Percentiles rank a stretch among this genome's conserved stretches.
These are phyloP conservation scores for Diorhabda sublineata DNA, from an alignment of 1,140 invertebrate species.

Conservation along the genomic window DNA sequence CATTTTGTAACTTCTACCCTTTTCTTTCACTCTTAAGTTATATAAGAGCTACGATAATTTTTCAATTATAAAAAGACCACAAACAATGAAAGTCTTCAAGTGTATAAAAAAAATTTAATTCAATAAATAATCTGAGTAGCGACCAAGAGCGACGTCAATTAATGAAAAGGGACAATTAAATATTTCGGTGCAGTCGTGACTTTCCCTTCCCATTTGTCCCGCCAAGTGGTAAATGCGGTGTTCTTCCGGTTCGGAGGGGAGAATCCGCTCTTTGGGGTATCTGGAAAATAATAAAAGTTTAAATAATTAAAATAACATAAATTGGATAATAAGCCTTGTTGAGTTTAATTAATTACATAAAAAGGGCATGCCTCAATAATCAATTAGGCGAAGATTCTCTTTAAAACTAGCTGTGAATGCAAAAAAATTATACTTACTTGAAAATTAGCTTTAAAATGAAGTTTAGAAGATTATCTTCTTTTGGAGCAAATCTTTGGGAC, in stretches of 20 bases:
- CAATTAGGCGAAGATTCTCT: too few species aligned
- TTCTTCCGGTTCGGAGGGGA: constrained; percentile 60
- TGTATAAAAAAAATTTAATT: background rate
- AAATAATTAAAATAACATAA: too few species aligned
- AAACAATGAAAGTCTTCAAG: too few species aligned
- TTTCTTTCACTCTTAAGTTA: too few species aligned
- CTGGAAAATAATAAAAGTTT: constrained; percentile 16
- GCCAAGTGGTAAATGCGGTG: constrained; percentile 64
- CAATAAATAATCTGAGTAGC: constrained; percentile 49
- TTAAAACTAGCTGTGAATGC: background rate
- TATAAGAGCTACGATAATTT: too few species aligned
- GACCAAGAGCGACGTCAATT: constrained; percentile 68
- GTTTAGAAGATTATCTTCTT: constrained; percentile 24
- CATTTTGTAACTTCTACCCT: too few species aligned
- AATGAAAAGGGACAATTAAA: constrained; percentile 67
- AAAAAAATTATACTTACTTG: constrained; percentile 16
- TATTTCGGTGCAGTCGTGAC: constrained; percentile 52
- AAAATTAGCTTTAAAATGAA: constrained; percentile 23
- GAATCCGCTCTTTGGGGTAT: constrained; percentile 59
- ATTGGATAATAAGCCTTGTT: too few species aligned
- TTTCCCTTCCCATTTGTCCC: constrained; percentile 52
- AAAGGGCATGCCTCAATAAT: too few species aligned
- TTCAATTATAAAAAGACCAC: too few species aligned
- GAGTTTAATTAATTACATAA: too few species aligned
- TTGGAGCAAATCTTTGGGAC: constrained; percentile 26